phyloP scores from a whole-genome alignment of 2,797 vertebrate genomes.

The Simalia tracyae region DNA sequence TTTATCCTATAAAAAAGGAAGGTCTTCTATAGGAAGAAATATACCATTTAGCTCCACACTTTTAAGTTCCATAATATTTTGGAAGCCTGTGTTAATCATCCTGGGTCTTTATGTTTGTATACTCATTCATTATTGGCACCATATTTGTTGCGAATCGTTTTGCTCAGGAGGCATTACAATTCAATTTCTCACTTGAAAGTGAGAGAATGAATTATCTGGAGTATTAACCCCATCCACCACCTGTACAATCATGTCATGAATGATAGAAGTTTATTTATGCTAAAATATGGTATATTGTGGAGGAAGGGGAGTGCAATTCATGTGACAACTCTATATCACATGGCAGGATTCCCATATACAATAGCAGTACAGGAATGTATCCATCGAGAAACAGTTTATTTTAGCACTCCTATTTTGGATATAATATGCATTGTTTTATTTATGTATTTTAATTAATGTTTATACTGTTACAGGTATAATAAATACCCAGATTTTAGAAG shows the following conservation, averaged over 20 bases:
- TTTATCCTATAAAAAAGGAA: constrained; percentile 46
- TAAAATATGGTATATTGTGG: neutral
- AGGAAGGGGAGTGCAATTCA: neutral
- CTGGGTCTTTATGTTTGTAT: constrained; percentile 23
- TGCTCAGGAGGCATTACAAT: neutral
- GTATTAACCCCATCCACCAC: neutral
- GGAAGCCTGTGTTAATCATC: neutral
- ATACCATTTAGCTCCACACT: neutral
- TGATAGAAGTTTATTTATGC: neutral
- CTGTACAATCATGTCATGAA: neutral
- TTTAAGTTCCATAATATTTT: neutral
- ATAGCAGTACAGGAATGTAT: neutral
- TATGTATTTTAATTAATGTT: neutral
- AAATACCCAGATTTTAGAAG: constrained; percentile 13
- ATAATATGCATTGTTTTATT: neutral
- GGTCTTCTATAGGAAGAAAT: constrained; percentile 12
- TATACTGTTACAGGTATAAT: neutral
- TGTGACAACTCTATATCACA: neutral
- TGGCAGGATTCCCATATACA: neutral
- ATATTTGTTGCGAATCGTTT: constrained; percentile 26
- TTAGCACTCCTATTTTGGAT: neutral
- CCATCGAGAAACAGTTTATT: neutral
- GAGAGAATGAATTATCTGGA: neutral
- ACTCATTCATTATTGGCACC: constrained; percentile 5
- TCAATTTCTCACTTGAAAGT: neutral